Percentiles rank a stretch among this genome's conserved stretches.
Conservation (phyloP, 2,113 vertebrate genomes). For the Silurus asotus region DNA sequence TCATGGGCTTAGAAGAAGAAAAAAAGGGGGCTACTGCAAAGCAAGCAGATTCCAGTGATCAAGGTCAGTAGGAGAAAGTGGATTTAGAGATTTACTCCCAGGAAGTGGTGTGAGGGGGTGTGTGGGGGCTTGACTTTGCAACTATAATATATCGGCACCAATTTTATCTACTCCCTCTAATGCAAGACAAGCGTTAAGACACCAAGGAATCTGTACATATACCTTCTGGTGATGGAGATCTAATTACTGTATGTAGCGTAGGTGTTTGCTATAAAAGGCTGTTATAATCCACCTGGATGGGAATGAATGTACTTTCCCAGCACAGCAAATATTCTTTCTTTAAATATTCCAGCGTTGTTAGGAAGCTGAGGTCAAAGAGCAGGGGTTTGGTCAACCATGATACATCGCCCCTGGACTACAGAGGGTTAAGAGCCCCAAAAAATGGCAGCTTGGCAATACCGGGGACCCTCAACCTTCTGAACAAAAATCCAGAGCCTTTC, state of each 20-base stretch:
- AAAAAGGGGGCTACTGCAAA: constrained; percentile 31
- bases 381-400: too few relatives aligned
- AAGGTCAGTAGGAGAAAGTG: constrained; percentile 43
- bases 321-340: too few relatives aligned
- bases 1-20: constrained; percentile 11
- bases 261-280: background rate
- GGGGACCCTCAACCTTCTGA: too few relatives aligned
- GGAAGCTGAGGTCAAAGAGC: too few relatives aligned
- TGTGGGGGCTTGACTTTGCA: constrained; percentile 27
- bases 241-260: too few relatives aligned
- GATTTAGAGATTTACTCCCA: constrained; percentile 42
- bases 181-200: background rate
- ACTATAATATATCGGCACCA: constrained; percentile 6
- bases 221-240: background rate
- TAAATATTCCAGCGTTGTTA: too few relatives aligned
- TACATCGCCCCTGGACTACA: too few relatives aligned
- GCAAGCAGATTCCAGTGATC: constrained; percentile 69
- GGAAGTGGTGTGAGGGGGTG: constrained; percentile 11
- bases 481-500: too few relatives aligned
- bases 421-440: too few relatives aligned
- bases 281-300: background rate
- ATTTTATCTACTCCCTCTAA: background rate
- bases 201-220: background rate
- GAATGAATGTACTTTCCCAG: background rate
- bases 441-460: too few relatives aligned